A percentile compares a stretch with the other conserved stretches of the same genome.
phyloP scores from a whole-genome alignment of 2,113 vertebrate genomes.

The Tachycineta bicolor region DNA sequence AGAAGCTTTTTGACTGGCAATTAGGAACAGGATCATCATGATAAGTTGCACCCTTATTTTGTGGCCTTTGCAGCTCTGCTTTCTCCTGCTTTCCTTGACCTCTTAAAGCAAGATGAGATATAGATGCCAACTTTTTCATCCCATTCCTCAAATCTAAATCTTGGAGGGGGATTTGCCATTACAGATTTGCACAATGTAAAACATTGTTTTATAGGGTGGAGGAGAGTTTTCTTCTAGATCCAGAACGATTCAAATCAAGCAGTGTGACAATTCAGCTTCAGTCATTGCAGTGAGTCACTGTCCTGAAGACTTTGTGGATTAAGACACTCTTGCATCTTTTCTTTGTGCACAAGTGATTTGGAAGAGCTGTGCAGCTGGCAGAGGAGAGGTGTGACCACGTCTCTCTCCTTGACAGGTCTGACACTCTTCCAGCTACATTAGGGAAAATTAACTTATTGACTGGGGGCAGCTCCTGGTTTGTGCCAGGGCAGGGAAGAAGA shows the following conservation, averaged over 20 bases:
- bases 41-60: neutral
- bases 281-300: constrained; percentile 62
- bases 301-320: constrained; percentile 52
- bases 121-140: neutral
- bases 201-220: neutral
- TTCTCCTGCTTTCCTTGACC: neutral
- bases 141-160: neutral
- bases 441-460: constrained; percentile 50
- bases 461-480: neutral
- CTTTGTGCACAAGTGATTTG: constrained; percentile 12
- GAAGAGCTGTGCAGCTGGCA: constrained; percentile 26
- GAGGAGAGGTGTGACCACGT: neutral
- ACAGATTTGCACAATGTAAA: neutral
- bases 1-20: neutral
- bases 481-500: constrained; percentile 13
- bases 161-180: neutral
- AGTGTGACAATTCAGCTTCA: constrained; percentile 21
- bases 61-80: neutral
- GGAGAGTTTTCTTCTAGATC: constrained; percentile 3
- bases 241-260: constrained; percentile 18
- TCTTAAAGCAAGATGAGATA: neutral
- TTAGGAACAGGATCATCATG: neutral
- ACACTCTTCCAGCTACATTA: constrained; percentile 45
- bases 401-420: constrained; percentile 46
- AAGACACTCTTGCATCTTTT: constrained; percentile 6